phyloP scores from a whole-genome alignment of 2,888 invertebrate genomes.

The Nymphalis urticae region DNA sequence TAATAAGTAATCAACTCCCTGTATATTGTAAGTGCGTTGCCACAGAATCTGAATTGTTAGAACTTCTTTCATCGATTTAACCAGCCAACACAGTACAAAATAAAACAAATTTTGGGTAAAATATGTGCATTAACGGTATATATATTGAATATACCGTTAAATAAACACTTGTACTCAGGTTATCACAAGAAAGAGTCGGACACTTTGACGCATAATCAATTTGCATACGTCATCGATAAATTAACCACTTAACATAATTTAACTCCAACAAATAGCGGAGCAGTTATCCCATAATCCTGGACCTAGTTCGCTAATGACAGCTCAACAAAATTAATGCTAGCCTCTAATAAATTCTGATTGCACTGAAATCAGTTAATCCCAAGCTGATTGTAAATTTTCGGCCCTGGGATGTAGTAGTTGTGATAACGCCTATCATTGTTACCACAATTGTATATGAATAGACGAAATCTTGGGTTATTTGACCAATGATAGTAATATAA shows the following conservation, averaged over 20 bases:
- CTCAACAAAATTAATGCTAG: slow-evolving; percentile 26
- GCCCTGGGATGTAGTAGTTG: slow-evolving; percentile 22
- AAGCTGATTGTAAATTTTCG: slow-evolving; percentile 22
- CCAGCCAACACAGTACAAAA: too few relatives aligned
- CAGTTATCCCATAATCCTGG: slow-evolving; percentile 17
- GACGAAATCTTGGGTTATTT: neutral
- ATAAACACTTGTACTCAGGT: too few relatives aligned
- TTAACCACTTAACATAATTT: slow-evolving; percentile 6
- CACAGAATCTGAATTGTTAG: too few relatives aligned
- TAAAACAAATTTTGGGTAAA: too few relatives aligned
- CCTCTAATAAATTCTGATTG: slow-evolving; percentile 34
- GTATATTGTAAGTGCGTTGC: too few relatives aligned
- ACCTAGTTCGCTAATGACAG: slow-evolving; percentile 32
- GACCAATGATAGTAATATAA: neutral
- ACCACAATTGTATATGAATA: slow-evolving; percentile 5
- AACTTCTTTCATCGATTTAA: too few relatives aligned
- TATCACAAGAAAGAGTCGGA: neutral
- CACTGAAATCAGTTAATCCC: slow-evolving; percentile 32
- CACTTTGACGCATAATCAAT: neutral
- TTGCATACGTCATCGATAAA: slow-evolving; percentile 2
- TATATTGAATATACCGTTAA: too few relatives aligned
- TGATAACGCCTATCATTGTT: slow-evolving; percentile 17
- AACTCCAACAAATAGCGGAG: neutral
- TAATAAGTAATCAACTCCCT: too few relatives aligned
- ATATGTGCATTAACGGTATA: too few relatives aligned